Percentiles rank a stretch among this genome's conserved stretches.
Conservation (phyloP, 2,113 vertebrate genomes). For the Zonotrichia leucophrys region DNA sequence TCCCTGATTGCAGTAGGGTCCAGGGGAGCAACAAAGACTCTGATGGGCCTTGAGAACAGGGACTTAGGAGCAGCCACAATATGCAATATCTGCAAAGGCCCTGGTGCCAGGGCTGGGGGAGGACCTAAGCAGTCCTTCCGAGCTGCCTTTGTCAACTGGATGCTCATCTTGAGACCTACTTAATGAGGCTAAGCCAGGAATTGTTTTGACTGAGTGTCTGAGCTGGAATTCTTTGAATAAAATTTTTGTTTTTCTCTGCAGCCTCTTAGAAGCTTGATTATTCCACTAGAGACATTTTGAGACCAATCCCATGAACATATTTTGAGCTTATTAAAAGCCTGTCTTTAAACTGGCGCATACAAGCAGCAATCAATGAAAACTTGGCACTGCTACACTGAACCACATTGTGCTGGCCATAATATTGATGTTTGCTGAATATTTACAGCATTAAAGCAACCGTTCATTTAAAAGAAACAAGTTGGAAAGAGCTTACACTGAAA, state of each 20-base stretch:
- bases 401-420: constrained; percentile 50
- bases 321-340: constrained; percentile 69
- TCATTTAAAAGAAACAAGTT: constrained; percentile 42
- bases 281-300: constrained; percentile 62
- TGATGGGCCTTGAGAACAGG: not conserved
- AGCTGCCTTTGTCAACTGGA: not conserved
- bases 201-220: constrained; percentile 37
- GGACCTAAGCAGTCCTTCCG: not conserved
- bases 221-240: constrained; percentile 27
- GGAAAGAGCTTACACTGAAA: constrained; percentile 31
- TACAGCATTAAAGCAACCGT: constrained; percentile 28
- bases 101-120: not conserved
- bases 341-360: constrained; percentile 55
- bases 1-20: not conserved
- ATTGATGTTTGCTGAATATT: constrained; percentile 54
- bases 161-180: not conserved
- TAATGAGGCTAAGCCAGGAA: not conserved
- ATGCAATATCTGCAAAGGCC: not conserved
- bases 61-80: not conserved
- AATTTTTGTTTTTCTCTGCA: constrained; percentile 11
- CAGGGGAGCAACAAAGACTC: rapidly evolving
- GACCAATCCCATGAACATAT: constrained; percentile 52
- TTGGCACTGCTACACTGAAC: constrained; percentile 39
- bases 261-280: constrained; percentile 35
- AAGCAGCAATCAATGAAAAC: constrained; percentile 56